Evolutionary conservation across 1,140 invertebrate genomes (phyloP).

Genomic region (Drosophila ambigua): DNA sequence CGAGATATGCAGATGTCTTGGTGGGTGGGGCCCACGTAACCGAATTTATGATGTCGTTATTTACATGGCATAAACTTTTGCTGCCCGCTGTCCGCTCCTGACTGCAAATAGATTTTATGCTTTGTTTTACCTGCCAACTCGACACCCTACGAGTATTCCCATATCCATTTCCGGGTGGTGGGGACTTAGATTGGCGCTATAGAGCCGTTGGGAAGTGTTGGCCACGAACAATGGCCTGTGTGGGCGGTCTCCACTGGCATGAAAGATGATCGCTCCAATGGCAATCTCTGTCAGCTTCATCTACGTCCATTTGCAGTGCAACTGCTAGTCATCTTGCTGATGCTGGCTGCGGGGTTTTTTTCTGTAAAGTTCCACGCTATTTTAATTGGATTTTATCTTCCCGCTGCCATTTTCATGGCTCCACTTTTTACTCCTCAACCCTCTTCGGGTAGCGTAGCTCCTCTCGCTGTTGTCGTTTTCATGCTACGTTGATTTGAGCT

Average conservation of each 20-base stretch:
- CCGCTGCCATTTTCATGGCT: conserved; percentile 61
- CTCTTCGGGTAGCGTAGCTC: conserved; percentile 4
- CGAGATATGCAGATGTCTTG: conserved; percentile 61
- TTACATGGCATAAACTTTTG: conserved; percentile 78
- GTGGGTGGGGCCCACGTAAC: conserved; percentile 47
- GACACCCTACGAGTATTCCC: conserved; percentile 26
- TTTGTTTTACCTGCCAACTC: conserved; percentile 66
- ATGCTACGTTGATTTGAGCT: conserved; percentile 73
- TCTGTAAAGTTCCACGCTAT: conserved; percentile 53
- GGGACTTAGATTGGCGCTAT: too few species aligned
- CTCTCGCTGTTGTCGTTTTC: conserved; percentile 55
- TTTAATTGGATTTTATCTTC: conserved; percentile 80
- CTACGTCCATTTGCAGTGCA: conserved; percentile 12
- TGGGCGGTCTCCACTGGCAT: too few species aligned
- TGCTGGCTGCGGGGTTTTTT: neutral
- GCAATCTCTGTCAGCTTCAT: too few species aligned
- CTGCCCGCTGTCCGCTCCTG: conserved; percentile 21
- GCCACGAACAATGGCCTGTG: too few species aligned
- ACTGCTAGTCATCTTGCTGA: conserved; percentile 26
- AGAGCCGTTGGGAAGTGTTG: too few species aligned
- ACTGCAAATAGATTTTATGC: conserved; percentile 74
- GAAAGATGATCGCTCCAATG: too few species aligned
- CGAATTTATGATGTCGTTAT: conserved; percentile 81
- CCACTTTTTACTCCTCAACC: conserved; percentile 1
- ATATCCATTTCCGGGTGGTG: conserved; percentile 16